Conservation (phyloP, 2,113 vertebrate species). For the Ctenomys sociabilis region DNA sequence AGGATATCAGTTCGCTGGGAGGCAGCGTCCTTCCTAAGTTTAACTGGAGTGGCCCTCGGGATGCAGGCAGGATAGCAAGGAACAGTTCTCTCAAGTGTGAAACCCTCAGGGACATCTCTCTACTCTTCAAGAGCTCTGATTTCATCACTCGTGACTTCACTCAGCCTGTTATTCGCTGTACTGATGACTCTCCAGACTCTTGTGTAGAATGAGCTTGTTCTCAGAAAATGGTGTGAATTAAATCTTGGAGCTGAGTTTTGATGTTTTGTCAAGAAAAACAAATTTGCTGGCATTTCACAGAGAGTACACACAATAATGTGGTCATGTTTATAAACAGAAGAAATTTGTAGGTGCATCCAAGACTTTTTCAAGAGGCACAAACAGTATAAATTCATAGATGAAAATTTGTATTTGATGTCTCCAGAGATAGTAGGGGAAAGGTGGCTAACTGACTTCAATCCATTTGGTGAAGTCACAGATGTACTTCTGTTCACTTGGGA, state of each 20-base stretch:
- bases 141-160: conserved; percentile 98
- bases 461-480: no score
- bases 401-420: no score
- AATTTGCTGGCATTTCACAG: conserved; percentile 96
- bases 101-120: conserved; percentile 96
- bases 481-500: no score
- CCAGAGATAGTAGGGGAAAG: no score
- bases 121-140: conserved; percentile 99
- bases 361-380: conserved; percentile 93
- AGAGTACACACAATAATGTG: conserved; percentile 97
- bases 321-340: conserved; percentile 93
- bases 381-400: conserved; percentile 95
- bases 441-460: no score
- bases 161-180: conserved; percentile 84
- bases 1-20: conserved; percentile 94
- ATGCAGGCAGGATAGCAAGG: conserved; percentile 98
- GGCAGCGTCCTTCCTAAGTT: conserved; percentile 97
- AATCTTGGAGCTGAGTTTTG: conserved; percentile 98
- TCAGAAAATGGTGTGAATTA: conserved; percentile 98
- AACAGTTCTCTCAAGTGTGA: conserved; percentile 97
- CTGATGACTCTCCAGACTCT: neutral
- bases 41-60: conserved; percentile 98
- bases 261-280: conserved; percentile 99
- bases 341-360: conserved; percentile 91
- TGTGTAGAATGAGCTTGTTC: conserved; percentile 88